phyloP scores from a whole-genome alignment of 1,140 invertebrate genomes.

The Solen grandis region DNA sequence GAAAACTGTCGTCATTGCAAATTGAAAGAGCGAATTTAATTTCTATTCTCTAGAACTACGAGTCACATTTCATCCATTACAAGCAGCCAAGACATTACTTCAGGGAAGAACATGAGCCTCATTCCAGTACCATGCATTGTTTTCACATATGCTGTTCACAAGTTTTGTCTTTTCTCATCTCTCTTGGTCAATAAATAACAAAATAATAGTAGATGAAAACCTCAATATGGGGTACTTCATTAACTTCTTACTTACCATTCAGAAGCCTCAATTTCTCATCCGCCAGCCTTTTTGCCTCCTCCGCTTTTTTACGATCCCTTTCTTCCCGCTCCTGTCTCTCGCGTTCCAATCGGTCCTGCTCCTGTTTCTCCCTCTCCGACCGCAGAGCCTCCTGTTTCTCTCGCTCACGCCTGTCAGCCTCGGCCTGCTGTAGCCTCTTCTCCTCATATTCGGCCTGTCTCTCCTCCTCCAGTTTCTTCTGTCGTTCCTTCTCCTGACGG shows the following conservation, averaged over 20 bases:
- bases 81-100: too few relatives aligned
- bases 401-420: constrained; percentile 29
- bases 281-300: constrained; percentile 58
- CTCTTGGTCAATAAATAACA: too few relatives aligned
- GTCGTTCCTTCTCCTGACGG: constrained; percentile 40
- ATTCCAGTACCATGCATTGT: too few relatives aligned
- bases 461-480: constrained; percentile 33
- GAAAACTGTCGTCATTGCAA: too few relatives aligned
- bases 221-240: too few relatives aligned
- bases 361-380: constrained; percentile 46
- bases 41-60: too few relatives aligned
- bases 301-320: constrained; percentile 60
- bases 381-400: constrained; percentile 37
- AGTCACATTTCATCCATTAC: too few relatives aligned
- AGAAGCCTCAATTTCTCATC: constrained; percentile 65
- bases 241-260: constrained; percentile 54
- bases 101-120: too few relatives aligned
- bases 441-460: constrained; percentile 27
- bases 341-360: constrained; percentile 42
- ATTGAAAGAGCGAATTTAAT: too few relatives aligned
- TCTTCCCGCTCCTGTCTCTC: constrained; percentile 53
- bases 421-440: constrained; percentile 14
- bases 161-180: too few relatives aligned
- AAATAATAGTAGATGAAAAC: too few relatives aligned
- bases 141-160: too few relatives aligned